These are phyloP conservation scores for Phataginus tricuspis DNA, from an alignment of 2,797 vertebrate species.

Conservation along the genomic window DNA sequence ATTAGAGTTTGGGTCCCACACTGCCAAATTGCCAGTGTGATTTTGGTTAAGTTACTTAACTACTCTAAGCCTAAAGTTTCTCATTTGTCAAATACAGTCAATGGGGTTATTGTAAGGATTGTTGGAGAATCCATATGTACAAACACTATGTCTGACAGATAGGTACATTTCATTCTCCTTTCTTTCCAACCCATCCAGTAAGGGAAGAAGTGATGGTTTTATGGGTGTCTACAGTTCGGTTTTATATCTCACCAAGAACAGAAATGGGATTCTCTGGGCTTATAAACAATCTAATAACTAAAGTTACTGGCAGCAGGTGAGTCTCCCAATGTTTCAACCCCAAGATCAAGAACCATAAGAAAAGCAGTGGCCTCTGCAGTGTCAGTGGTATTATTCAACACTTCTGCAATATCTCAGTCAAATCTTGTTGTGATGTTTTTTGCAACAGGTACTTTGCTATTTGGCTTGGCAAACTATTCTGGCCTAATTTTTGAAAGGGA, in stretches of 20 bases:
- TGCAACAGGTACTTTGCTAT: constrained; percentile 30
- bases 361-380: background rate
- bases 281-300: background rate
- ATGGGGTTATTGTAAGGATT: background rate
- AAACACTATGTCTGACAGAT: background rate
- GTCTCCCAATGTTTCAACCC: background rate
- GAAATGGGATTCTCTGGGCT: background rate
- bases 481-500: constrained; percentile 62
- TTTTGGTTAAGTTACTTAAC: constrained; percentile 21
- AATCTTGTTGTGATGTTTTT: background rate
- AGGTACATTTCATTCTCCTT: background rate
- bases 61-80: constrained; percentile 8
- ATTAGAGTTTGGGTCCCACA: background rate
- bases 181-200: background rate
- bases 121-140: background rate
- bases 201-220: background rate
- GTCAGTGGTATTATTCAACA: background rate
- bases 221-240: background rate
- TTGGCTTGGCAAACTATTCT: constrained; percentile 47
- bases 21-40: background rate
- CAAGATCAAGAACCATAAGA: constrained; percentile 10
- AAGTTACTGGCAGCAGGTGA: background rate
- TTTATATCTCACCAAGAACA: constrained; percentile 32
- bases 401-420: background rate
- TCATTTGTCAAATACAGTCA: constrained; percentile 15